Evolutionary conservation across 2,797 vertebrate species (phyloP).

Genomic region (Liparis tanakae): DNA sequence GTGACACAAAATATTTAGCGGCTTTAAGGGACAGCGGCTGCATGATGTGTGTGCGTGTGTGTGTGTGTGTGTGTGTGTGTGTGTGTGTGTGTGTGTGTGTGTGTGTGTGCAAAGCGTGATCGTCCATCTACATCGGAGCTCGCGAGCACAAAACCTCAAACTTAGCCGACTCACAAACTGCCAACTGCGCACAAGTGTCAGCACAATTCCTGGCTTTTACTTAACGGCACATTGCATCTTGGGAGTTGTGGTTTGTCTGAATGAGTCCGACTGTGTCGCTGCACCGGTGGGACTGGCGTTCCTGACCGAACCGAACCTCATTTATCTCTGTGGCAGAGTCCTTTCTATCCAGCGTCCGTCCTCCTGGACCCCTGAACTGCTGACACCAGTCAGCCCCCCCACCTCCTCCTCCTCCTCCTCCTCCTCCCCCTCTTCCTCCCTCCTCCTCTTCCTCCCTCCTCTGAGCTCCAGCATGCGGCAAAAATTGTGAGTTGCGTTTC

Average conservation of each 20-base stretch:
- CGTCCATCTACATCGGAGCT: constrained; percentile 31
- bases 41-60: constrained; percentile 17
- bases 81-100: too few species aligned
- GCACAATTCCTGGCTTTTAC: constrained; percentile 72
- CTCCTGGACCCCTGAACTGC: constrained; percentile 78
- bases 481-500: constrained; percentile 76
- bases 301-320: constrained; percentile 67
- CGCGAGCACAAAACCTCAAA: constrained; percentile 58
- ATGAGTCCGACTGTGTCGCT: constrained; percentile 59
- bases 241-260: constrained; percentile 82
- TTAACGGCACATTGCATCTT: constrained; percentile 76
- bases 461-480: constrained; percentile 74
- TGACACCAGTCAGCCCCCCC: constrained; percentile 60
- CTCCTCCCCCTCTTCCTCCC: constrained; percentile 23
- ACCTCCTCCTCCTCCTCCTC: constrained; percentile 15
- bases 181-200: constrained; percentile 74
- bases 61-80: too few species aligned
- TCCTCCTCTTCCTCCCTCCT: constrained; percentile 25
- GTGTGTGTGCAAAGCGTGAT: too few species aligned
- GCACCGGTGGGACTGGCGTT: constrained; percentile 65
- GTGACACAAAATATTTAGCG: constrained; percentile 51
- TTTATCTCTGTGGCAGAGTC: constrained; percentile 80
- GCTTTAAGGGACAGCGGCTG: constrained; percentile 45
- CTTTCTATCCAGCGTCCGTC: constrained; percentile 66
- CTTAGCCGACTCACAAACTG: constrained; percentile 72